A percentile compares a stretch with the other conserved stretches of the same genome.
These are phyloP conservation scores for Azorinus chamasolen DNA, from an alignment of 2,888 invertebrate species.

Conservation along the genomic window DNA sequence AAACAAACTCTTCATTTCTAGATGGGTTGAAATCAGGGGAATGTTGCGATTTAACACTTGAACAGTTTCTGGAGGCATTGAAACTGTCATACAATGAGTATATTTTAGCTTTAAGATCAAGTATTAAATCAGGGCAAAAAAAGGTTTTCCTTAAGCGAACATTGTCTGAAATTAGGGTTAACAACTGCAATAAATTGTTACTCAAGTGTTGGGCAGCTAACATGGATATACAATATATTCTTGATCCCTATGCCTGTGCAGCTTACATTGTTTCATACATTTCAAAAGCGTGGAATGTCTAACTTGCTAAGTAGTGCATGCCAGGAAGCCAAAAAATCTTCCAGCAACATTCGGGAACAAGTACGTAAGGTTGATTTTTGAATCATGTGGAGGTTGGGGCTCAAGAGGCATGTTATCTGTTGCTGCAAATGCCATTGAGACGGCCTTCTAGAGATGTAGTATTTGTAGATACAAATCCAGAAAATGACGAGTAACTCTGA, in stretches of 20 bases:
- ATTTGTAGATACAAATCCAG: constrained; percentile 39
- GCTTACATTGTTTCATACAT: constrained; percentile 61
- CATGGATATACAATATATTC: constrained; percentile 59
- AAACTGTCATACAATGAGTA: background rate
- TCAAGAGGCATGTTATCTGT: constrained; percentile 58
- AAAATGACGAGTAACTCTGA: constrained; percentile 33
- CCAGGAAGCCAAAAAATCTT: constrained; percentile 25
- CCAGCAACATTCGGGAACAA: constrained; percentile 43
- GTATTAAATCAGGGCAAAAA: background rate
- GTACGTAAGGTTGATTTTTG: constrained; percentile 56
- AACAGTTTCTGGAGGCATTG: constrained; percentile 2
- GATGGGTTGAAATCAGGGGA: constrained; percentile 20
- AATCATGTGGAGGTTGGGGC: constrained; percentile 52
- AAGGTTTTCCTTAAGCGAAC: constrained; percentile 48
- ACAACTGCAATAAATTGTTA: constrained; percentile 54
- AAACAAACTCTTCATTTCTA: too few relatives aligned
- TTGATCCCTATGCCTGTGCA: constrained; percentile 59
- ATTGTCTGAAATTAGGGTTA: constrained; percentile 47
- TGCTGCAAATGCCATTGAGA: constrained; percentile 53
- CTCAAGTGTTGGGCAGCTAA: constrained; percentile 61
- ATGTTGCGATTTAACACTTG: background rate
- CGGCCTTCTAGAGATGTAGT: constrained; percentile 35
- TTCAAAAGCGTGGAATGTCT: constrained; percentile 58
- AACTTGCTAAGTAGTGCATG: constrained; percentile 50
- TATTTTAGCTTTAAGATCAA: background rate